phyloP scores from a whole-genome alignment of 2,113 vertebrate species.

The Oriolus oriolus region DNA sequence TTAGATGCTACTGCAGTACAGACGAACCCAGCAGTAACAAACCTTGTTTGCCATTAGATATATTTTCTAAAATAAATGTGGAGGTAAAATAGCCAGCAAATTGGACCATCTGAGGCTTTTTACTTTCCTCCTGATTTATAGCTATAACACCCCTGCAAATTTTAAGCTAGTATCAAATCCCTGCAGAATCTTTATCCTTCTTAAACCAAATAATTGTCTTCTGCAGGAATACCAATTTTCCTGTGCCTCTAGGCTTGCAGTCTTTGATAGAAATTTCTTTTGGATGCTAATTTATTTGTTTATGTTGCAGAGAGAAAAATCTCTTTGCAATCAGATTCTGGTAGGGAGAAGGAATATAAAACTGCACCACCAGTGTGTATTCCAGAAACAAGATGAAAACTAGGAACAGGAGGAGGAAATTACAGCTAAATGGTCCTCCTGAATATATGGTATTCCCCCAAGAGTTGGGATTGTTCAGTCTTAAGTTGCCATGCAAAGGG shows the following conservation, averaged over 20 bases:
- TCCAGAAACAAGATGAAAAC: not conserved
- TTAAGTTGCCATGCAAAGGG: not conserved
- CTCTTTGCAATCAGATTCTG: not conserved
- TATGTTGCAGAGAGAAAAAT: slow-evolving; percentile 11
- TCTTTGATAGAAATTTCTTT: slow-evolving; percentile 24
- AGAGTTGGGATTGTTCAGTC: not conserved
- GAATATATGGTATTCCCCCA: not conserved
- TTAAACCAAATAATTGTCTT: slow-evolving; percentile 64
- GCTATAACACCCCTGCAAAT: not conserved
- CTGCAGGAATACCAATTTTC: slow-evolving; percentile 43
- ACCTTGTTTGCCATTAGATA: not conserved
- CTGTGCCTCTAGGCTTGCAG: slow-evolving; percentile 21
- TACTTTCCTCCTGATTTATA: slow-evolving; percentile 28
- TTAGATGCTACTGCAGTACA: not conserved
- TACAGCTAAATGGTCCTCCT: not conserved
- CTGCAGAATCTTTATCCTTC: slow-evolving; percentile 39
- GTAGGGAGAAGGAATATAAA: not conserved
- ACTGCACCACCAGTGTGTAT: not conserved
- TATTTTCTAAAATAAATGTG: slow-evolving; percentile 3
- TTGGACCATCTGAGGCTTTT: slow-evolving; percentile 23
- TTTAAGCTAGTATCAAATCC: slow-evolving; percentile 33
- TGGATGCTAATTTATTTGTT: slow-evolving; percentile 57
- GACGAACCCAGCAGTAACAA: not conserved
- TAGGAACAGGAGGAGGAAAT: not conserved
- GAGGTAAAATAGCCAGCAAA: slow-evolving; percentile 26